Evolutionary conservation across 2,888 invertebrate species (phyloP).

Genomic region (Drosophila conformis): DNA sequence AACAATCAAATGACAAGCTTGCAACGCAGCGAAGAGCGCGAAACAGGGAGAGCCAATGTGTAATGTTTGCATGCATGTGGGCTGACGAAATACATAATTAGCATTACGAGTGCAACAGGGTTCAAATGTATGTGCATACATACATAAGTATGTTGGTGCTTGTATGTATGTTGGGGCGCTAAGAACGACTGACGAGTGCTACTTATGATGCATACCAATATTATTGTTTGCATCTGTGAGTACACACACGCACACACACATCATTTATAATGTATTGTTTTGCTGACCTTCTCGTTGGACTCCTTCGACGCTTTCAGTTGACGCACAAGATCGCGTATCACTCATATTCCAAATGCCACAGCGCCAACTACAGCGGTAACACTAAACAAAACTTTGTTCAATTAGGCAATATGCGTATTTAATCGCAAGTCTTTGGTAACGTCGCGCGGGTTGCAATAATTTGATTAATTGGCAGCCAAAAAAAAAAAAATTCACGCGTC

Average conservation of each 20-base stretch:
- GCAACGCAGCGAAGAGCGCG: slow-evolving; percentile 28
- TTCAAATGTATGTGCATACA: slow-evolving; percentile 8
- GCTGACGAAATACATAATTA: slow-evolving; percentile 54
- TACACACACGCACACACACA: slow-evolving; percentile 3
- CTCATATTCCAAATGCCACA: slow-evolving; percentile 80
- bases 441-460: slow-evolving; percentile 47
- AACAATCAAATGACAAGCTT: slow-evolving; percentile 30
- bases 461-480: slow-evolving; percentile 37
- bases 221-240: slow-evolving; percentile 1
- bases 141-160: neutral
- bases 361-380: slow-evolving; percentile 29
- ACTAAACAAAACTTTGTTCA: slow-evolving; percentile 24
- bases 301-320: slow-evolving; percentile 93
- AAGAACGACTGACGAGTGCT: slow-evolving; percentile 1
- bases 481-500: slow-evolving; percentile 50
- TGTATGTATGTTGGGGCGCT: neutral
- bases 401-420: slow-evolving; percentile 7
- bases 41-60: slow-evolving; percentile 20
- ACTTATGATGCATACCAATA: slow-evolving; percentile 5
- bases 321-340: slow-evolving; percentile 89
- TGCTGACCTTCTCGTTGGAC: slow-evolving; percentile 89
- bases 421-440: slow-evolving; percentile 29
- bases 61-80: slow-evolving; percentile 15
- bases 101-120: slow-evolving; percentile 54
- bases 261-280: slow-evolving; percentile 4